A percentile compares a stretch with the other conserved stretches of the same genome.
These are phyloP conservation scores for Dynastes hyllus DNA, from an alignment of 2,888 invertebrate species.

Conservation along the genomic window DNA sequence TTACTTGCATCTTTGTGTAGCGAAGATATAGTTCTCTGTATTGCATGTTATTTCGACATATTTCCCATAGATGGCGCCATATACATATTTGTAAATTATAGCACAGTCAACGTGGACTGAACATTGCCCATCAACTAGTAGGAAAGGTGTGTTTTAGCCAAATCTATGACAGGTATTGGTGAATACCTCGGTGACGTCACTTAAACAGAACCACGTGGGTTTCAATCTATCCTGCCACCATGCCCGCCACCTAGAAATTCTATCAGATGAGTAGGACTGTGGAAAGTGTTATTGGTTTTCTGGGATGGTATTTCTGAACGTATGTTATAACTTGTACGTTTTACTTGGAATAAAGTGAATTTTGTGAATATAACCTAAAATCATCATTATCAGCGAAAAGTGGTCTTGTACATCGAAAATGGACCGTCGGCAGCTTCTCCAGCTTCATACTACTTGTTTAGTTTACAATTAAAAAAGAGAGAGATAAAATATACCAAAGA, in stretches of 20 bases:
- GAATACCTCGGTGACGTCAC: slow-evolving; percentile 62
- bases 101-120: slow-evolving; percentile 67
- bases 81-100: not conserved
- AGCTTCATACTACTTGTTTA: not conserved
- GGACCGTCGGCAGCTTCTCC: not conserved
- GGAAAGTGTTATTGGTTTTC: slow-evolving; percentile 47
- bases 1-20: not conserved
- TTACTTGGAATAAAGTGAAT: slow-evolving; percentile 35
- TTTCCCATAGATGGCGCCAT: slow-evolving; percentile 44
- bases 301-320: slow-evolving; percentile 49
- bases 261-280: slow-evolving; percentile 49
- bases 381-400: slow-evolving; percentile 7
- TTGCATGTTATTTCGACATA: not conserved
- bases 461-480: slow-evolving; percentile 25
- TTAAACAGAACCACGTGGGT: slow-evolving; percentile 67
- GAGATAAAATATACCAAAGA: slow-evolving; percentile 1
- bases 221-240: slow-evolving; percentile 54
- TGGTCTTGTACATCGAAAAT: slow-evolving; percentile 15
- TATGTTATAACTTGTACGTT: slow-evolving; percentile 44
- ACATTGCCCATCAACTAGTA: slow-evolving; percentile 52
- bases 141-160: slow-evolving; percentile 38
- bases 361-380: slow-evolving; percentile 15
- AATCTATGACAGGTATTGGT: slow-evolving; percentile 58
- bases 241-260: slow-evolving; percentile 53
- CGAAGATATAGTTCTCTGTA: not conserved